Evolutionary conservation across 2,797 vertebrate species (phyloP), one percentile per base, ranked within the genome.

Genomic region (Oreochromis grahami): DNA sequence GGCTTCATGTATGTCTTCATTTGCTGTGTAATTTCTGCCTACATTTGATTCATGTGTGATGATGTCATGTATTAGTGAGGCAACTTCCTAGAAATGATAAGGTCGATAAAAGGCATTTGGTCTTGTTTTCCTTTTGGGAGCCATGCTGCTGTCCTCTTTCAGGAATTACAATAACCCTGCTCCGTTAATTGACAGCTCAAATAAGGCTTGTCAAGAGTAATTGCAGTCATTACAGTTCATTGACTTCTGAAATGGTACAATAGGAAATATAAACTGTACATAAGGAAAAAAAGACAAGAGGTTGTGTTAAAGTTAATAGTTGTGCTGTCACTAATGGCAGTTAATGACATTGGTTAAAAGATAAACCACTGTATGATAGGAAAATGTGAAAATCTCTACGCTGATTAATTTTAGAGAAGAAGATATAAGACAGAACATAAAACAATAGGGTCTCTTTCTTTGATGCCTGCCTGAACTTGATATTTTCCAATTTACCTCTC

Each of bases 401-500:
- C 29, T n/a, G 17, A 86, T 80, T 89, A 38, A 84, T 79, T 84
- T 81, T 56, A 65, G 17, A 70, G 29, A 65, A 24, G 17, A 29
- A 63, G 79, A 85, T 78, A 51, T 55, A 76, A 48, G 34, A 83
- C 32, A 21, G 72, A 19, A 76, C 77, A 82, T 76, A 38, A 87
- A 84, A 74, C 78, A 76, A 68, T 36, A 76, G 45, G 72, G 78
- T 34, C 58, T 81, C n/a, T 60, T 88, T 83, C 76, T 85, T 60
- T 87, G 77, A 87, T 7, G 76, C 79, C 83, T 78, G 81, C 65
- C 84, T 87, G 74, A 90, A 89, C 80, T 86, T 85, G 45, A 89
- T 84, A 88, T 92, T 92, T 93, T 92, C 79, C 79, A 90, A 85
- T 93, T 89, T 92, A 77, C 77, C 60, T 78, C 78, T 36, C 38